Conservation (phyloP, 2,797 vertebrate species). For the Myripristis jacobus region DNA sequence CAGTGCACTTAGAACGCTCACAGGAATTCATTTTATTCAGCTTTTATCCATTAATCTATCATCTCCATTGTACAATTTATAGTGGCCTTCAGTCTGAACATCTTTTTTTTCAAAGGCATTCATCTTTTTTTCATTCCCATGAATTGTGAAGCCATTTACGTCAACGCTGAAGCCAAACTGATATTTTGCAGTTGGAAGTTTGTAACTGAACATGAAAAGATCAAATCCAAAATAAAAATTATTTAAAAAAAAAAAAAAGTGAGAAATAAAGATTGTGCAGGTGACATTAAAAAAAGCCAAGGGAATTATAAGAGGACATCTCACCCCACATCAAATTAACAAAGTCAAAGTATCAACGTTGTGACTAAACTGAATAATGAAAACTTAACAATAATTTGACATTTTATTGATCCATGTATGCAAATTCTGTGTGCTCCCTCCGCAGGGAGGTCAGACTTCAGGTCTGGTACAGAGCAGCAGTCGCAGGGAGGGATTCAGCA, state of each 20-base stretch:
- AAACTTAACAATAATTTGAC: conserved; percentile 60
- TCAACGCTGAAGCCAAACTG: too few relatives aligned
- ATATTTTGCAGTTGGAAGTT: too few relatives aligned
- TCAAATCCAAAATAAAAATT: not conserved
- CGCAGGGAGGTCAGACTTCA: conserved; percentile 55
- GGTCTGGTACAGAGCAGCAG: conserved; percentile 33
- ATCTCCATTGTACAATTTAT: not conserved
- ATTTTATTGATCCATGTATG: conserved; percentile 63
- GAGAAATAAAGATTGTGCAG: conserved; percentile 5
- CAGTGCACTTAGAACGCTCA: not conserved
- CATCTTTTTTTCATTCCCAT: not conserved
- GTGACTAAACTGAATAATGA: conserved; percentile 33
- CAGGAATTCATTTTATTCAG: conserved; percentile 2
- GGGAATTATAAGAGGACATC: not conserved
- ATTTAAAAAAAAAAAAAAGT: too few relatives aligned
- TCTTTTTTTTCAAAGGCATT: not conserved
- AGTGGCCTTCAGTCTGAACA: conserved; percentile 17
- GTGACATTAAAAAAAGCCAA: not conserved
- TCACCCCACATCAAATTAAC: conserved; percentile 1
- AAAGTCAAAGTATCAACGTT: conserved; percentile 37
- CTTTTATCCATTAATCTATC: not conserved
- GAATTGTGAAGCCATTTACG: not conserved
- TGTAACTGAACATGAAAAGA: too few relatives aligned
- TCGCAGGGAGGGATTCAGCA: conserved; percentile 55
- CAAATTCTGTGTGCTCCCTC: conserved; percentile 53